Evolutionary conservation across 2,113 vertebrate species (phyloP), one percentile per base, ranked within the genome.

Genomic region (Carassius carassius): DNA sequence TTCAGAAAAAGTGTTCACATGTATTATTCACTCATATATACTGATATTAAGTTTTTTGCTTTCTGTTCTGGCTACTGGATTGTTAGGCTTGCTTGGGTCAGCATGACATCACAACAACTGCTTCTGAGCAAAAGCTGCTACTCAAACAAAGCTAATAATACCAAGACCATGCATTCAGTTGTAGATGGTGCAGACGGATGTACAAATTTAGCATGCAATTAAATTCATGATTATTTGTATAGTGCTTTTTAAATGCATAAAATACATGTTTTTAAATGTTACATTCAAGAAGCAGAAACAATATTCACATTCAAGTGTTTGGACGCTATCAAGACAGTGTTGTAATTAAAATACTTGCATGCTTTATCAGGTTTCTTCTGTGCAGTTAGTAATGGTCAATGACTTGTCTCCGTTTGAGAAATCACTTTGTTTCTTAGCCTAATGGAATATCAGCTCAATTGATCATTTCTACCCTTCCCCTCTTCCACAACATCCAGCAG

Each of bases 371-470:
- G 35, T 72, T 77, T 77, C 17, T 21, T 21, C 9, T 19, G 29
- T 32, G 75, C 17, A 35, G 51, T 77, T 19, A n/a, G 32, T 78
- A 60, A 13, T 78, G 32, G 41, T 60, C 13, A 78, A 23, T 37
- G 17, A 37, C 32, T 35, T 60, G 56, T n/a, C 56, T n/a, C 56
- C 56, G 19, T n/a, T 78, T 41, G 25, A 12, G 32, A 60, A 29
- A 10, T 67, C 3, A 16, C 2, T 67, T 67, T 69, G 41, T 69
- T 69, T 81, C 44, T 80, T 8, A 80, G 35, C n/a, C 78, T 65
- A 65, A 62, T 44, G 19, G 12, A n/a, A 81, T 32, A 81, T 69
- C 44, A 69, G 25, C 79, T 81, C n/a, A 51, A 81, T 81, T 29
- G 14, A 81, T 69, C 3, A 81, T 47, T 51, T 47, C 17, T 54